Evolutionary conservation across 2,888 invertebrate genomes (phyloP).

Genomic region (Lochmaea crataegi): DNA sequence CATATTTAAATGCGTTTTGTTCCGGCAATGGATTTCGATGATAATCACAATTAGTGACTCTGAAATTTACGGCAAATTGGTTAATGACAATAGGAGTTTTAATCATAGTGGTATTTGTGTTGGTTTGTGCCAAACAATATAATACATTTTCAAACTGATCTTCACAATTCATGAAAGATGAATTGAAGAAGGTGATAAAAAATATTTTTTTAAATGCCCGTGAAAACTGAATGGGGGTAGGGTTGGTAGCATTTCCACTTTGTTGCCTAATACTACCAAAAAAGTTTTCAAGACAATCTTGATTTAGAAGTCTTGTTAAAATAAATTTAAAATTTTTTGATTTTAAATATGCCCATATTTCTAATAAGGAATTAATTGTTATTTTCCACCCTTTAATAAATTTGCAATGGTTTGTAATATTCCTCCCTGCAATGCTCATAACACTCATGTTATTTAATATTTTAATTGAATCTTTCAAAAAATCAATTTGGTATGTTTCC

Average conservation of each 20-base stretch:
- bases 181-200: not conserved
- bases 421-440: too few relatives aligned
- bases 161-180: conserved; percentile 19
- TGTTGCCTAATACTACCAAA: conserved; percentile 37
- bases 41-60: not conserved
- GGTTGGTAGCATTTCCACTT: conserved; percentile 23
- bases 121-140: not conserved
- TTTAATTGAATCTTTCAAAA: not conserved
- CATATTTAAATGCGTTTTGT: conserved; percentile 19
- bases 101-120: not conserved
- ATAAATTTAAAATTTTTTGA: conserved; percentile 18
- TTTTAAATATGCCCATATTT: conserved; percentile 23
- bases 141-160: conserved; percentile 15
- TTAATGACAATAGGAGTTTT: not conserved
- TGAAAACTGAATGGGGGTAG: conserved; percentile 27
- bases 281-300: conserved; percentile 41
- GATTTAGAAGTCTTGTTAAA: conserved; percentile 24
- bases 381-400: conserved; percentile 24
- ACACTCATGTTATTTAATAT: conserved; percentile 3
- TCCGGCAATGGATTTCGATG: conserved; percentile 11
- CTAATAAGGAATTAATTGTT: conserved; percentile 23
- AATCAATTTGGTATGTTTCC: conserved; percentile 17
- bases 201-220: conserved; percentile 26
- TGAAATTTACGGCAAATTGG: not conserved
- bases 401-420: conserved; percentile 5